Base-by-base conservation (phyloP, 2,113 vertebrate genomes). In the Cygnus buccinator region DNA sequence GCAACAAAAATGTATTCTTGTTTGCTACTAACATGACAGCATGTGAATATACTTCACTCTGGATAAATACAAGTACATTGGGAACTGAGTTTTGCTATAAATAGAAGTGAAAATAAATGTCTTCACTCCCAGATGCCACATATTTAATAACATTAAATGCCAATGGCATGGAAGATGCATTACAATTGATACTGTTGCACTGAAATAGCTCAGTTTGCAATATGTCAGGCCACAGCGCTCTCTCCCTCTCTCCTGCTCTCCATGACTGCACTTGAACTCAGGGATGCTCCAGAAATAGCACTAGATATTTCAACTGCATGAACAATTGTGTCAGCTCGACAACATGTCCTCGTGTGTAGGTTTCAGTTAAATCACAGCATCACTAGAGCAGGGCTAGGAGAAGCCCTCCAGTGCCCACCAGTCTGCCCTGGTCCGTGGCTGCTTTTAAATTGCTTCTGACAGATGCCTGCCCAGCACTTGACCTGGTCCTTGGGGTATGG, bases 71-170 rank as follows among this genome's bases (percentile, higher is more conserved):
- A 82, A 93, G 66, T 31, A 48, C 21, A 41, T 1, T 17, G n/a
- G 44, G 93, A 95, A 82, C 33, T 2, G 3, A 76, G 57, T 84
- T 92, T 90, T 82, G 37, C 70, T 95, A 87, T 81, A 90, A 94
- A 87, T 33, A 91, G 54, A 83, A 67, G 62, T 75, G 68, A 77
- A 94, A 84, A 89, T 63, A 77, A 92, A 80, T 52, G 35, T 81
- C 21, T 89, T 80, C 29, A 48, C 48, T 90, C 59, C 29, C 21
- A 71, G 61, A 65, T 66, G 58, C 18, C 68, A 74, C 58, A 48
- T 74, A 73, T 79, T 80, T 89, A 90, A 91, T 90, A 93, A 86
- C 15, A 74, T 73, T 73, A 94, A 92, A 78, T 95, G 86, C n/a
- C 82, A 90, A 73, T 77, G 35, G 41, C 58, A 74, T 26, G 46